Base-by-base conservation (phyloP, 1,140 invertebrate genomes). In the Periplaneta americana region DNA sequence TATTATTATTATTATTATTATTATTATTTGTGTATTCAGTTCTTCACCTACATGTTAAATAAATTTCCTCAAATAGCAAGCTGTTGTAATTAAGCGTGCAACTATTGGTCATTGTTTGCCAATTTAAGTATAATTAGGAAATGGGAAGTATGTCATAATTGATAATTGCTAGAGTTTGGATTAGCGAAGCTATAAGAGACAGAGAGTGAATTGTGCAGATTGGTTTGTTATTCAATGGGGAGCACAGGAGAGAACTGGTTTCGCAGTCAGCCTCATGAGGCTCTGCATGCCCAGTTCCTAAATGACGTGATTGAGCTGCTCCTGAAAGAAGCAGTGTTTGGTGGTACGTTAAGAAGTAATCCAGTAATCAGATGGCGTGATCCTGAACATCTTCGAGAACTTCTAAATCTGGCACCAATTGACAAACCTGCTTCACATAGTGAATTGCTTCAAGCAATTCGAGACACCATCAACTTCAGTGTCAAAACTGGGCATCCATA, bases 401-500 rank as follows among this genome's bases (percentile, higher is more conserved):
- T 86, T 18, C 85, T 91, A 34, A 86, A 88, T 83, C 85, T 87
- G 35, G 81, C 87, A 34, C 79, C 87, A 10, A 81, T 87, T 1
- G 86, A 88, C 78, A 82, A 77, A 37, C 88, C 88, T 10, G 85
- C 85, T 15, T 84, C 82, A 57, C 87, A 90, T 17, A 87, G 88
- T 15, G 84, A 87, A 77, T 84, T 91, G 18, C 57, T 91, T 36
- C 35, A 84, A 15, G 79, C 88, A 22, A 84, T 90, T 22, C 82
- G 87, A 74, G 85, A 88, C 57, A 87, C 88, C 31, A 86, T 90
- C 10, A 86, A 87, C 48, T 89, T 87, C 84, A 91, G 90, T 84
- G 89, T 91, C 66, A 90, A 91, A 84, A 90, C 89, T 3, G 90
- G 89, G 8, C 89, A 91, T 86, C 89, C 89, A 17, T 88, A 89